These are phyloP conservation scores for Nestor notabilis DNA, from an alignment of 2,113 vertebrate species.

Conservation along the genomic window DNA sequence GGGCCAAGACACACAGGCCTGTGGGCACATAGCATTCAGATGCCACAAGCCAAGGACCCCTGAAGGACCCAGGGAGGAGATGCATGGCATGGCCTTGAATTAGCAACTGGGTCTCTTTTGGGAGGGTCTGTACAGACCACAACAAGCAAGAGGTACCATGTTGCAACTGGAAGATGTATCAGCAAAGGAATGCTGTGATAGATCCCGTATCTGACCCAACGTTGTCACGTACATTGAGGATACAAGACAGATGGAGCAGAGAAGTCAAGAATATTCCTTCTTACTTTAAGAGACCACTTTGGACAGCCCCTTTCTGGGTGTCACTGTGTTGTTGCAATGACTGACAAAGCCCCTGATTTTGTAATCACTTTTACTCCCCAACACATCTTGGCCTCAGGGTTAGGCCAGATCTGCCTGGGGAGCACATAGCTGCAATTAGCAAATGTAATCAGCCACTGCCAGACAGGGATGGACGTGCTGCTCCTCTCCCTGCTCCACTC, in stretches of 20 bases:
- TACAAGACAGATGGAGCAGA: neutral
- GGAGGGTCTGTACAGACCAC: neutral
- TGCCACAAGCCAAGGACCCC: neutral
- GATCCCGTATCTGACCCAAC: neutral
- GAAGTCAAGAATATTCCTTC: neutral
- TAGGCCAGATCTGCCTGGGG: neutral
- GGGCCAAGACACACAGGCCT: fast-evolving
- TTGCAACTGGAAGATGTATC: neutral
- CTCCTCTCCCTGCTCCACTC: neutral
- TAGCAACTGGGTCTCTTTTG: fast-evolving
- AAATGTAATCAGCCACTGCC: neutral
- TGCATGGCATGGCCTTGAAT: neutral
- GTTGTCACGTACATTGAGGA: neutral
- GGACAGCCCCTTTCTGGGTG: neutral
- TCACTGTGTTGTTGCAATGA: neutral
- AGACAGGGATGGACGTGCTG: too few relatives aligned
- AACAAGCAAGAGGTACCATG: neutral
- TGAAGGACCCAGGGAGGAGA: neutral
- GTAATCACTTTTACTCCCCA: neutral
- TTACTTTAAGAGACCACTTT: neutral
- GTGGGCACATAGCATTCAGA: neutral
- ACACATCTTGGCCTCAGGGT: too few relatives aligned
- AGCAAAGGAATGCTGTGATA: neutral
- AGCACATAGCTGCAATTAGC: neutral
- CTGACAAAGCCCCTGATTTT: neutral